A percentile compares a stretch with the other conserved stretches of the same genome.
Evolutionary conservation across 2,888 invertebrate genomes (phyloP).

Genomic region (Notodonta ziczac): DNA sequence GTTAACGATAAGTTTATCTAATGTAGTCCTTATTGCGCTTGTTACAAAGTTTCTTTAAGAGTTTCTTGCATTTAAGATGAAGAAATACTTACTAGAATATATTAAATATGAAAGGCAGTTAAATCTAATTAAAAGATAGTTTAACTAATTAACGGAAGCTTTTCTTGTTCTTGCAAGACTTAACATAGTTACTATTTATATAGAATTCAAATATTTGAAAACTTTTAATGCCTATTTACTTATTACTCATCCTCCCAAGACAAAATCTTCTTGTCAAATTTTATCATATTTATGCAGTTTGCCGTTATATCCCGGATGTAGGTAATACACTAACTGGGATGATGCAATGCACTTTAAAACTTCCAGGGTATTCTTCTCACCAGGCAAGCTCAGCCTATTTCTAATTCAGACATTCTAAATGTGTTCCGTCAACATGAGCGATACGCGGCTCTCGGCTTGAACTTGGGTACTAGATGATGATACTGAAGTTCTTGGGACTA

Average conservation of each 20-base stretch:
- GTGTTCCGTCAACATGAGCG: constrained; percentile 58
- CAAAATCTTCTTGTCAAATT: no score
- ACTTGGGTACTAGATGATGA: constrained; percentile 45
- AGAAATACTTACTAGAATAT: no score
- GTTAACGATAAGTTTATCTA: constrained; percentile 11
- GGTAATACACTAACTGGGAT: not conserved
- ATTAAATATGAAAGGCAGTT: no score
- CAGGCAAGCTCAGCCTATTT: constrained; percentile 57
- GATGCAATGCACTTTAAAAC: constrained; percentile 7
- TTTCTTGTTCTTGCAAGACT: no score
- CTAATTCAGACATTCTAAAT: constrained; percentile 69
- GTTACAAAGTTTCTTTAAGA: not conserved
- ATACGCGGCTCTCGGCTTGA: constrained; percentile 59
- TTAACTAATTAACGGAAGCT: no score
- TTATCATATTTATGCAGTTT: no score
- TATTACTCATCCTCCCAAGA: no score
- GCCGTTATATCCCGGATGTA: no score
- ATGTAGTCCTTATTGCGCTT: not conserved
- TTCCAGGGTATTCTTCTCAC: constrained; percentile 16
- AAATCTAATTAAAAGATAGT: no score
- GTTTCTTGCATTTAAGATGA: not conserved
- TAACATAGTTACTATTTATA: no score
- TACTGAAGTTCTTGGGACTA: constrained; percentile 9
- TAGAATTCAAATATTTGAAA: no score
- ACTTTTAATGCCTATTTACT: no score